These are phyloP conservation scores for Megamerina dolium DNA, from an alignment of 2,888 invertebrate genomes.

Conservation along the genomic window DNA sequence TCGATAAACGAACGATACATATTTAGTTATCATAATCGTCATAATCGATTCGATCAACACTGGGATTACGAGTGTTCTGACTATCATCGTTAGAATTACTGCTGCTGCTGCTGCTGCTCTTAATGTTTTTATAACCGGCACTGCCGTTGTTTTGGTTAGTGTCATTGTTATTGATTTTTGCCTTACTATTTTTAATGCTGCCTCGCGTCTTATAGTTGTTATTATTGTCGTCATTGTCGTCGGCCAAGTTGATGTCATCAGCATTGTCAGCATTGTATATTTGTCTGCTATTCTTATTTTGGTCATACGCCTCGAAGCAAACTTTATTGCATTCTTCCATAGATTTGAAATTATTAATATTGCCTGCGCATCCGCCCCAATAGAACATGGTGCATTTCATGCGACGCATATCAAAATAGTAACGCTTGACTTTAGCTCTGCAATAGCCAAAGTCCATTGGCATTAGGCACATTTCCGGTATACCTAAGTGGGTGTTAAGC, in stretches of 20 bases:
- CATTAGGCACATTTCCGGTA: constrained; percentile 59
- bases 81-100: no score
- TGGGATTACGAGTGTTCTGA: no score
- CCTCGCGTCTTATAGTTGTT: constrained; percentile 2
- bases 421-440: constrained; percentile 65
- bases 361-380: constrained; percentile 70
- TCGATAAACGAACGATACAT: no score
- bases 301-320: constrained; percentile 23
- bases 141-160: not conserved
- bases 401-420: constrained; percentile 60
- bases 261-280: not conserved
- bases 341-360: constrained; percentile 67
- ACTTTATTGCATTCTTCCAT: constrained; percentile 54
- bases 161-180: not conserved
- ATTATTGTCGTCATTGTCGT: not conserved
- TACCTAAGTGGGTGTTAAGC: no score
- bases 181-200: constrained; percentile 3
- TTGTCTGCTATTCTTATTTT: not conserved
- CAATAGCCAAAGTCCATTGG: constrained; percentile 68
- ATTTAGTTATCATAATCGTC: no score
- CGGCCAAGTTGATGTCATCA: constrained; percentile 7
- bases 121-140: not conserved
- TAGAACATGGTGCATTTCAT: constrained; percentile 61
- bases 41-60: no score
- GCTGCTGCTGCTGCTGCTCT: no score